Evolutionary conservation across 2,797 vertebrate species (phyloP).

Genomic region (Astyanax mexicanus): DNA sequence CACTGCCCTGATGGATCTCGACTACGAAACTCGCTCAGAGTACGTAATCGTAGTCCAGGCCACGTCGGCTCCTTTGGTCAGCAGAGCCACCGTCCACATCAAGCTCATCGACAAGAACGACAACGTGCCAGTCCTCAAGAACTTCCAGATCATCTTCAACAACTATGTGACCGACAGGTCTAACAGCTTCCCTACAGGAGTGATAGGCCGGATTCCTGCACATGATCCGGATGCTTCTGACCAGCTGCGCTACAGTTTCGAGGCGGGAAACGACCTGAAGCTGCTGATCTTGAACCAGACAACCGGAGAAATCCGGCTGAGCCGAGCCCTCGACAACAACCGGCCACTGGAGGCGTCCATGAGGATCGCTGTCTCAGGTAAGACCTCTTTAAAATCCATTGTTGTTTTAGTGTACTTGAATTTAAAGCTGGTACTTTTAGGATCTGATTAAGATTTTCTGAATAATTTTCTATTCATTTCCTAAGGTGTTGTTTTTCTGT

Average conservation of each 20-base stretch:
- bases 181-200: conserved; percentile 89
- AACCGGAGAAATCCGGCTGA: conserved; percentile 91
- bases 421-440: background rate
- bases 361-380: conserved; percentile 94
- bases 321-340: conserved; percentile 93
- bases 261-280: conserved; percentile 92
- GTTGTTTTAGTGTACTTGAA: too few relatives aligned
- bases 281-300: conserved; percentile 90
- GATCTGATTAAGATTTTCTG: background rate
- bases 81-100: conserved; percentile 91
- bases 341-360: conserved; percentile 93
- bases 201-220: conserved; percentile 92
- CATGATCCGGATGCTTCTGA: conserved; percentile 91
- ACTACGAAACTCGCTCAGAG: conserved; percentile 90
- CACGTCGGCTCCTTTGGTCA: conserved; percentile 94
- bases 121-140: conserved; percentile 89
- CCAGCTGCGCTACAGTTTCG: conserved; percentile 88
- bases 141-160: conserved; percentile 98
- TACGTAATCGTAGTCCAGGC: conserved; percentile 95
- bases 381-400: conserved; percentile 54
- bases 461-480: too few relatives aligned
- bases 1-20: conserved; percentile 90
- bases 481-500: too few relatives aligned
- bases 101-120: conserved; percentile 92
- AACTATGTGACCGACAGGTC: conserved; percentile 95